Evolutionary conservation across 2,113 vertebrate species (phyloP).

Genomic region (Triplophysa rosa): DNA sequence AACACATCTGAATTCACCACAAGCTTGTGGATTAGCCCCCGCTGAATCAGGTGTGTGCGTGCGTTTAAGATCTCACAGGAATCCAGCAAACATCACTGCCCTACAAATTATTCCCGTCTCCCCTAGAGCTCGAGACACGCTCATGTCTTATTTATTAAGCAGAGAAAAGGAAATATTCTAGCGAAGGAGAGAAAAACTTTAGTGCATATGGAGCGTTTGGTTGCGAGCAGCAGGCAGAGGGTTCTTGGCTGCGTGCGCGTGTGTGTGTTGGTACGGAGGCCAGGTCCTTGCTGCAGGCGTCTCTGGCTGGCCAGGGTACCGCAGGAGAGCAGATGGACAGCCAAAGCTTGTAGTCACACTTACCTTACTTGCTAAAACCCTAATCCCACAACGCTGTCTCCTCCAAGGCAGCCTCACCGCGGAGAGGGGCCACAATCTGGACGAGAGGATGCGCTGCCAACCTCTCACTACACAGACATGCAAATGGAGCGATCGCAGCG

Average conservation of each 20-base stretch:
- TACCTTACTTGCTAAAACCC: constrained; percentile 99
- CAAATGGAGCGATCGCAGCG: constrained; percentile 98
- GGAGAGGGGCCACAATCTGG: constrained; percentile 99
- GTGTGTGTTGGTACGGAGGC: constrained; percentile 90
- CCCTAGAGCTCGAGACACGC: constrained; percentile 10
- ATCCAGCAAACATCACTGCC: constrained; percentile 25
- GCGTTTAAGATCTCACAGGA: constrained; percentile 2
- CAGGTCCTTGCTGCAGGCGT: constrained; percentile 99
- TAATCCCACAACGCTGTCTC: constrained; percentile 99
- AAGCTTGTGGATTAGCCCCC: not conserved
- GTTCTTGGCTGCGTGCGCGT: constrained; percentile 80
- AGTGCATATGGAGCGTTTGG: constrained; percentile 98
- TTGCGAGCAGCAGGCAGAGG: constrained; percentile 99
- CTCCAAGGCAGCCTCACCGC: constrained; percentile 99
- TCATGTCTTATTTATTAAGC: constrained; percentile 45
- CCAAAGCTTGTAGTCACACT: constrained; percentile 99
- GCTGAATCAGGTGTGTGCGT: constrained; percentile 36
- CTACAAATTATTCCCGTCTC: constrained; percentile 51
- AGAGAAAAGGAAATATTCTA: constrained; percentile 28
- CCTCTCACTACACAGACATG: constrained; percentile 99
- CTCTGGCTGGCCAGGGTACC: constrained; percentile 99
- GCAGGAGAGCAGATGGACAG: constrained; percentile 99
- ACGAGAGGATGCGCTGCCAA: constrained; percentile 92
- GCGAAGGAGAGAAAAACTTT: constrained; percentile 84
- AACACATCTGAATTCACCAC: not conserved